Conservation (phyloP, 2,888 invertebrate species). For the Papilio gigon region DNA sequence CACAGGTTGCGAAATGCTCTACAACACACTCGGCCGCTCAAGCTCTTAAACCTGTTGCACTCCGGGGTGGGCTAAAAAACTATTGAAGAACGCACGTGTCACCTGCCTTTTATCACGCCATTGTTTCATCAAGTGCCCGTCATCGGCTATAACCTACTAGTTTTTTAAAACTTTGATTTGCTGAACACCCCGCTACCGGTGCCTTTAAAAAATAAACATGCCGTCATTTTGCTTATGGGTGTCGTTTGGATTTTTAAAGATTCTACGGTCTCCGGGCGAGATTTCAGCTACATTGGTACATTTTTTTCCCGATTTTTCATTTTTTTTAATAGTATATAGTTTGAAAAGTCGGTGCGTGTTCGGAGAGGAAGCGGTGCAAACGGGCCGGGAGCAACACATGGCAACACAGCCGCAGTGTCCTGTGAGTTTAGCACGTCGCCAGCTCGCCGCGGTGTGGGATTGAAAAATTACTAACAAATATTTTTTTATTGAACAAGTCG, state of each 20-base stretch:
- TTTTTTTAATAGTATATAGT: too few relatives aligned
- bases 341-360: too few relatives aligned
- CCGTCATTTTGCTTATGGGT: slow-evolving; percentile 2
- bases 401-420: too few relatives aligned
- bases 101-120: slow-evolving; percentile 67
- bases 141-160: slow-evolving; percentile 50
- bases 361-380: too few relatives aligned
- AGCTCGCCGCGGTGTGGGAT: slow-evolving; percentile 34
- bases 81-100: slow-evolving; percentile 66
- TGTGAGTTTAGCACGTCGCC: slow-evolving; percentile 34
- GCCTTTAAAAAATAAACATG: slow-evolving; percentile 43
- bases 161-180: slow-evolving; percentile 54
- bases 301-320: too few relatives aligned
- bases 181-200: slow-evolving; percentile 45
- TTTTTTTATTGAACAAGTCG: slow-evolving; percentile 26
- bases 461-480: slow-evolving; percentile 36
- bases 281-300: not conserved
- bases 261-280: not conserved
- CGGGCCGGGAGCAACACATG: too few relatives aligned
- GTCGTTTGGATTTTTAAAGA: not conserved
- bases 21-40: slow-evolving; percentile 53
- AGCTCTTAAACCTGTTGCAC: slow-evolving; percentile 61
- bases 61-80: slow-evolving; percentile 65
- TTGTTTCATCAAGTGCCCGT: slow-evolving; percentile 57
- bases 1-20: slow-evolving; percentile 45